Evolutionary conservation across 2,888 invertebrate species (phyloP).

Genomic region (Carterocephalus palaemon): DNA sequence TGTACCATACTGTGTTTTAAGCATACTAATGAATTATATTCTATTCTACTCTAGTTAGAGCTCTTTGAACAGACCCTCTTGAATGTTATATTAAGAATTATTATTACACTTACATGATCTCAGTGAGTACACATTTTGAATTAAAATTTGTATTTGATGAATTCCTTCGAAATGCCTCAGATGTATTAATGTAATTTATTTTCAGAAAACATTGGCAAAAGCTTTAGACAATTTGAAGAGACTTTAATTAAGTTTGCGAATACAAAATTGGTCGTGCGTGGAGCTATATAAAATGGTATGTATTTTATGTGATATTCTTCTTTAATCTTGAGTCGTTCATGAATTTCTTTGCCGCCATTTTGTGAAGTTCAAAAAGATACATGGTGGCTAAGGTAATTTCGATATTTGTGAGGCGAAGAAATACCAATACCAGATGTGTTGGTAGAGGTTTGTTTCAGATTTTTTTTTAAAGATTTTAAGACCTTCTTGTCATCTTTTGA

Average conservation of each 20-base stretch:
- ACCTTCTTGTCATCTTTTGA: no score
- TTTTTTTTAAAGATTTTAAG: no score
- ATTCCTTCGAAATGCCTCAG: constrained; percentile 14
- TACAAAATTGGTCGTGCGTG: constrained; percentile 22
- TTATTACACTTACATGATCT: not conserved
- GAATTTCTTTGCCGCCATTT: constrained; percentile 14
- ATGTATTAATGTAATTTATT: constrained; percentile 23
- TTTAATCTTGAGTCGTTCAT: constrained; percentile 17
- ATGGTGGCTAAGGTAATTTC: no score
- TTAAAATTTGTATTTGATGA: constrained; percentile 12
- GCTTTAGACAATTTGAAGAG: constrained; percentile 24
- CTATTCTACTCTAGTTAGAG: no score
- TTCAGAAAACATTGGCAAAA: constrained; percentile 20
- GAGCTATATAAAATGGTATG: constrained; percentile 19
- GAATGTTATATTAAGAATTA: no score
- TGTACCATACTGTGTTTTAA: no score
- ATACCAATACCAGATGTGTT: no score
- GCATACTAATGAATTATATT: no score
- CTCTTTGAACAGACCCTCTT: no score
- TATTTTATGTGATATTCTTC: constrained; percentile 17
- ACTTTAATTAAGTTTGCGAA: constrained; percentile 24
- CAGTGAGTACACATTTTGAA: not conserved
- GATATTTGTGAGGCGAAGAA: no score
- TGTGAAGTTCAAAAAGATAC: no score
- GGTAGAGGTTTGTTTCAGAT: no score